phyloP scores from a whole-genome alignment of 2,113 vertebrate genomes.

The Lampris megalopsis region DNA sequence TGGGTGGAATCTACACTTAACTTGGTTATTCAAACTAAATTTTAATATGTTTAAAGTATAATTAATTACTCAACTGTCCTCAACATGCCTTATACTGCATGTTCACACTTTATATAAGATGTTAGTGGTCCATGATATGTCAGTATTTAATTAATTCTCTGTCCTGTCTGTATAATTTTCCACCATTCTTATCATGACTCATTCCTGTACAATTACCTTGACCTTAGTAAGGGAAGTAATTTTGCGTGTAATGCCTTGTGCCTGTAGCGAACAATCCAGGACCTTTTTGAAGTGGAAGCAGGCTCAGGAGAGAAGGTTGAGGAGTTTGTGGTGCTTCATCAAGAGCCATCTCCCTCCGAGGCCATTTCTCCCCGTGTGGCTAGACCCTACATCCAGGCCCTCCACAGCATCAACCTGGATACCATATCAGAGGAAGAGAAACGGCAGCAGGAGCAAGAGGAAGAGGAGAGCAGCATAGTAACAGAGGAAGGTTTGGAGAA shows the following conservation, averaged over 20 bases:
- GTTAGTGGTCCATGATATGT: too few relatives aligned
- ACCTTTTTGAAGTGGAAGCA: constrained; percentile 93
- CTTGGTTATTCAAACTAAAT: too few relatives aligned
- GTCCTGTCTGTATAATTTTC: background rate
- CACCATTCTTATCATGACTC: background rate
- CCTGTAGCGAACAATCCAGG: constrained; percentile 91
- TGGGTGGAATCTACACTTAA: too few relatives aligned
- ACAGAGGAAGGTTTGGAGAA: constrained; percentile 61
- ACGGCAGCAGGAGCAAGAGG: constrained; percentile 44
- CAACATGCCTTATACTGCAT: too few relatives aligned
- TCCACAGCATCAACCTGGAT: constrained; percentile 89
- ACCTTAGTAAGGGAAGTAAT: too few relatives aligned
- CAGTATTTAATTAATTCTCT: too few relatives aligned
- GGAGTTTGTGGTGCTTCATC: constrained; percentile 93
- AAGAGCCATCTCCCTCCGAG: constrained; percentile 91
- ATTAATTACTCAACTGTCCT: too few relatives aligned
- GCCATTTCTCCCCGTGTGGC: constrained; percentile 91
- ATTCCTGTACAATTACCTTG: background rate
- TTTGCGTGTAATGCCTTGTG: background rate
- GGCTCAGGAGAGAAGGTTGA: constrained; percentile 91
- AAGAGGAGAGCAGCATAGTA: constrained; percentile 56
- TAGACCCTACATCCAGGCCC: constrained; percentile 92
- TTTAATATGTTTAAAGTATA: too few relatives aligned
- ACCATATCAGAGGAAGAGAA: constrained; percentile 39
- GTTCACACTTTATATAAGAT: too few relatives aligned